Conservation (phyloP, 2,888 invertebrate genomes). For the Melanostoma mellinum region DNA sequence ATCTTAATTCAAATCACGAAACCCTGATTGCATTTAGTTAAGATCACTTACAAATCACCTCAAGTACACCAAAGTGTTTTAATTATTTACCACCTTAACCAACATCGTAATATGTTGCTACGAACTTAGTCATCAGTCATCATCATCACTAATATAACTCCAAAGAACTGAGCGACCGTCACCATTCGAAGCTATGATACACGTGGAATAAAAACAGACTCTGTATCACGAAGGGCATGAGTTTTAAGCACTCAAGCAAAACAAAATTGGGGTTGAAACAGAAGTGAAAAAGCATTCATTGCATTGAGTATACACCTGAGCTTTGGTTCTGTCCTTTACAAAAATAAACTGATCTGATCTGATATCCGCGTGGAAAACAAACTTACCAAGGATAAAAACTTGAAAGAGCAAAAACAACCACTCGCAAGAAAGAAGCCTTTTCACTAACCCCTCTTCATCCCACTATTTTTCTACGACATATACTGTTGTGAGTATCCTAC, state of each 20-base stretch:
- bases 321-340: neutral
- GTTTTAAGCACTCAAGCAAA: neutral
- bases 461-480: neutral
- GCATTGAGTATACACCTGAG: slow-evolving; percentile 3
- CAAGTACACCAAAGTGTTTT: too few relatives aligned
- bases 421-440: neutral
- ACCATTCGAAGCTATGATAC: neutral
- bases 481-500: too few relatives aligned
- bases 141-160: too few relatives aligned
- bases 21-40: too few relatives aligned
- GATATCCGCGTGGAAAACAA: slow-evolving; percentile 1
- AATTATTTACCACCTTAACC: too few relatives aligned
- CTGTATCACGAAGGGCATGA: neutral
- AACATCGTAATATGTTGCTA: too few relatives aligned
- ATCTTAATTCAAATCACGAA: too few relatives aligned
- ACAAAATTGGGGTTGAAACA: slow-evolving; percentile 1
- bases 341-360: slow-evolving; percentile 7
- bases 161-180: too few relatives aligned
- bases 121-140: too few relatives aligned
- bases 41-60: too few relatives aligned
- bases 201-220: neutral
- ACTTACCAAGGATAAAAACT: slow-evolving; percentile 10
- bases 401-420: slow-evolving; percentile 13
- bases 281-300: neutral
- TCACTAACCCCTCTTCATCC: neutral